phyloP scores from a whole-genome alignment of 2,113 vertebrate genomes.

The Nerophis lumbriciformis region DNA sequence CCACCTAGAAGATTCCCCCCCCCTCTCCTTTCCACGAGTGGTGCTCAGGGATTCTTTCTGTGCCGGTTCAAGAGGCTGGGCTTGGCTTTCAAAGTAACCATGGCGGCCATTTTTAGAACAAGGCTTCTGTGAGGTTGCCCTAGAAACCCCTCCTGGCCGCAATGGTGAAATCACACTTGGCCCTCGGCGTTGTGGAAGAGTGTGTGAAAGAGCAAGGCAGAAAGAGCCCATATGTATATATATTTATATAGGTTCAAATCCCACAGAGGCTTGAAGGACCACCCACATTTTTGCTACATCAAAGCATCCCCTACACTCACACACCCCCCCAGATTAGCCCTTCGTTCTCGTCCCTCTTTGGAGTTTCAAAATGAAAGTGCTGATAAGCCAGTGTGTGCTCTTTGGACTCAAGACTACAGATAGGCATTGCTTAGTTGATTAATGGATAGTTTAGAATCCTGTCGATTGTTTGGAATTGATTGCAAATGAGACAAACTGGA shows the following conservation, averaged over 20 bases:
- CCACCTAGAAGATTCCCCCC: conserved; percentile 17
- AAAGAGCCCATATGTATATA: conserved; percentile 11
- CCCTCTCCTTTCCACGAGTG: conserved; percentile 46
- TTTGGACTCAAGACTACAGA: conserved; percentile 22
- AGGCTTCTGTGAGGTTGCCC: conserved; percentile 71
- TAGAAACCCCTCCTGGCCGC: conserved; percentile 70
- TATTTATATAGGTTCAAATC: conserved; percentile 47
- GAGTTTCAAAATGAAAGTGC: conserved; percentile 38
- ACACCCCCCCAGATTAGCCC: conserved; percentile 8
- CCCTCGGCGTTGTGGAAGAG: conserved; percentile 42
- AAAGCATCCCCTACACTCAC: conserved; percentile 43
- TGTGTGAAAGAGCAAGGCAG: conserved; percentile 41
- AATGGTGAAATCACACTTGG: conserved; percentile 69
- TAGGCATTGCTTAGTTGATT: too few relatives aligned
- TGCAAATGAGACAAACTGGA: too few relatives aligned
- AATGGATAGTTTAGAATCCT: too few relatives aligned
- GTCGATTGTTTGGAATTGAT: too few relatives aligned
- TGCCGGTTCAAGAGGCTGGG: conserved; percentile 65
- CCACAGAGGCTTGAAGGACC: conserved; percentile 47
- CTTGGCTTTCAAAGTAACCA: conserved; percentile 71
- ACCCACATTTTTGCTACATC: conserved; percentile 58
- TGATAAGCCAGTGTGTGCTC: conserved; percentile 43
- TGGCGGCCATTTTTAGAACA: conserved; percentile 72
- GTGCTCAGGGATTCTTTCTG: conserved; percentile 58
- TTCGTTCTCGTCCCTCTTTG: conserved; percentile 18